Evolutionary conservation across 2,113 vertebrate genomes (phyloP).

Genomic region (Passer montanus): DNA sequence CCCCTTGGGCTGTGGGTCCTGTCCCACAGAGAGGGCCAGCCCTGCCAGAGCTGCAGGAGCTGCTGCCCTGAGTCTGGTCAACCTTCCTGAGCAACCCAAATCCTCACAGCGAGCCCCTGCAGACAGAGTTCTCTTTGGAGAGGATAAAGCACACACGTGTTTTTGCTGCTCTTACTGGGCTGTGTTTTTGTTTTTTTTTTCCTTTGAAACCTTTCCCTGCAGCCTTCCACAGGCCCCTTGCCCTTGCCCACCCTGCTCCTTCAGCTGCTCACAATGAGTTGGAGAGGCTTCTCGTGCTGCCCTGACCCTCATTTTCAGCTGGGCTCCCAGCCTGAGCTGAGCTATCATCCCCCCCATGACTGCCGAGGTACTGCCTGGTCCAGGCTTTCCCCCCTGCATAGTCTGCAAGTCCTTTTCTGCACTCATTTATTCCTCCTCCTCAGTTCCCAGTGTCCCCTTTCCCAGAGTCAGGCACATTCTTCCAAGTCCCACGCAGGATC

Average conservation of each 20-base stretch:
- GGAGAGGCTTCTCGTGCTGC: not conserved
- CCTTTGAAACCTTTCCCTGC: slow-evolving; percentile 2
- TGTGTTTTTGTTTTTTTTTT: not conserved
- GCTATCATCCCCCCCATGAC: not conserved
- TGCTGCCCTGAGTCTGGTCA: not conserved
- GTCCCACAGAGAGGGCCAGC: fast-evolving
- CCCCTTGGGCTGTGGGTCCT: not conserved
- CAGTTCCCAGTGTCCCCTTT: not conserved
- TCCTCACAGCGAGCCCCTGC: slow-evolving; percentile 41
- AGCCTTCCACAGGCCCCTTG: not conserved
- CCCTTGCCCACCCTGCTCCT: not conserved
- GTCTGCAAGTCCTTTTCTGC: not conserved
- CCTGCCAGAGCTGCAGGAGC: not conserved
- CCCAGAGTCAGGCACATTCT: not conserved
- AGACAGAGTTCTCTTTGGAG: slow-evolving; percentile 70
- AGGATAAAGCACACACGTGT: slow-evolving; percentile 61
- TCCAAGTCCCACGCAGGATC: not conserved
- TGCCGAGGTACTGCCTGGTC: not conserved
- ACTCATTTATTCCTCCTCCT: slow-evolving; percentile 19
- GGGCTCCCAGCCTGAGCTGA: not conserved
- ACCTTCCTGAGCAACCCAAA: slow-evolving; percentile 64
- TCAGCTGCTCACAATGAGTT: not conserved
- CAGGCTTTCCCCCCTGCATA: not conserved
- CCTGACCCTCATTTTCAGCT: not conserved
- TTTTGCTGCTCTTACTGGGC: not conserved